Base-by-base conservation (phyloP, 2,113 vertebrate genomes). In the Dipodomys merriami region DNA sequence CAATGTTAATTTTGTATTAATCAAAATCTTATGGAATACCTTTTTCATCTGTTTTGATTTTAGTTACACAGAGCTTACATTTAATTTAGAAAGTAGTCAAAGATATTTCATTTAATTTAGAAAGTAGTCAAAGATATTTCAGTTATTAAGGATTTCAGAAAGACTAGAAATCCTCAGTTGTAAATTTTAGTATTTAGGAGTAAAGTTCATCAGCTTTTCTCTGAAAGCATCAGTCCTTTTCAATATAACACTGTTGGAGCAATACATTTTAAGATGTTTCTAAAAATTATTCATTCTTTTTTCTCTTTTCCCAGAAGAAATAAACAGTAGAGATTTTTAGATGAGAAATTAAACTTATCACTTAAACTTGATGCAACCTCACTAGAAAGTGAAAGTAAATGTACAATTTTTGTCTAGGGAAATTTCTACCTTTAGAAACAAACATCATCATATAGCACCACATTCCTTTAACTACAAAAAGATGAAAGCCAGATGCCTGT, bases 1-100 rank as follows among this genome's bases (percentile, higher is more conserved):
- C 49, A 95, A 89, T 96, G 96, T 95, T 95, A 95, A 95, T 96
- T 94, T 94, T 95, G 68, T 90, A 93, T 94, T 90, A 93, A 95
- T 90, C 85, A 94, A 91, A 93, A 81, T 87, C 85, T 91, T 30
- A 35, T 88, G 64, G 80, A 93, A 86, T 88, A 60, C 77, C 3
- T 91, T 88, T 74, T 33, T 86, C 9, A 39, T 64, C 77, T 82
- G 25, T 25, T 16, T 49, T 82, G 12, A 11, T 33, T 39, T 68
- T 73, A 95, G 27, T 89, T 81, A 83, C 23, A 69, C 64, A 94
- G 44, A 91, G 57, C 69, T 95, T 94, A 60, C 39, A 88, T 80
- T 90, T 95, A 90, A 83, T 91, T 93, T 91, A n/a, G 44, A 92
- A 91, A 94, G 68, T 19, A 88, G 27, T 72, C 89, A n/a, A 95